Evolutionary conservation across 2,888 invertebrate genomes (phyloP).

Genomic region (Pristionchus japonicus): DNA sequence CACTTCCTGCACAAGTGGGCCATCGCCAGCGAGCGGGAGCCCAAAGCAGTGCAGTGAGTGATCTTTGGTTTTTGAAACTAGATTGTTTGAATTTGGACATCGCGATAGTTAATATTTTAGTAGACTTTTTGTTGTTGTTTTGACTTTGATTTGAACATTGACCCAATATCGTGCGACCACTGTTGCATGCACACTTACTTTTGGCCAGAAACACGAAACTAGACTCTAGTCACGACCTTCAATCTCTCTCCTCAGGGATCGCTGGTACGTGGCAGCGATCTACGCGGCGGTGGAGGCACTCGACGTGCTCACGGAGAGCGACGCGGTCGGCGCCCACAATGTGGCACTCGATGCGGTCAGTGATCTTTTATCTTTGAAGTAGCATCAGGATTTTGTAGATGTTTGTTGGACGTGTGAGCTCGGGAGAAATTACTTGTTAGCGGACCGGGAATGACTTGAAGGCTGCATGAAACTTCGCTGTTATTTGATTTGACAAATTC

Average conservation of each 20-base stretch:
- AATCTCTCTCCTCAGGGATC: neutral
- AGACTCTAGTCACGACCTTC: neutral
- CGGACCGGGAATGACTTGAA: no score
- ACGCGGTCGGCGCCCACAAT: neutral
- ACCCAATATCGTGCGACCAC: no score
- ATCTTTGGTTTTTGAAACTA: neutral
- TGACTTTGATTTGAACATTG: no score
- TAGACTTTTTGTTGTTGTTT: no score
- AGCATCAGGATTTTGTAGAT: no score
- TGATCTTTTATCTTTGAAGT: constrained; percentile 19
- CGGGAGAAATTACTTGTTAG: no score
- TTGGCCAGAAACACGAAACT: neutral
- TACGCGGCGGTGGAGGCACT: neutral
- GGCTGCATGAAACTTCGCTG: neutral
- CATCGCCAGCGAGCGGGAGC: neutral
- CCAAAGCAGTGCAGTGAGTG: neutral
- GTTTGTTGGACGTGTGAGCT: no score
- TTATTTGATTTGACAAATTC: no score
- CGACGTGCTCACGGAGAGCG: neutral
- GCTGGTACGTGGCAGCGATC: neutral
- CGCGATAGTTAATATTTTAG: no score
- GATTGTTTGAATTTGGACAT: neutral
- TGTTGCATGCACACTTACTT: no score
- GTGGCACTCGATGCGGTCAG: constrained; percentile 1
- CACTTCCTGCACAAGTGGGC: constrained; percentile 33